These are phyloP conservation scores for Lasioglossum leucozonium DNA, from an alignment of 2,888 invertebrate species.

Conservation along the genomic window DNA sequence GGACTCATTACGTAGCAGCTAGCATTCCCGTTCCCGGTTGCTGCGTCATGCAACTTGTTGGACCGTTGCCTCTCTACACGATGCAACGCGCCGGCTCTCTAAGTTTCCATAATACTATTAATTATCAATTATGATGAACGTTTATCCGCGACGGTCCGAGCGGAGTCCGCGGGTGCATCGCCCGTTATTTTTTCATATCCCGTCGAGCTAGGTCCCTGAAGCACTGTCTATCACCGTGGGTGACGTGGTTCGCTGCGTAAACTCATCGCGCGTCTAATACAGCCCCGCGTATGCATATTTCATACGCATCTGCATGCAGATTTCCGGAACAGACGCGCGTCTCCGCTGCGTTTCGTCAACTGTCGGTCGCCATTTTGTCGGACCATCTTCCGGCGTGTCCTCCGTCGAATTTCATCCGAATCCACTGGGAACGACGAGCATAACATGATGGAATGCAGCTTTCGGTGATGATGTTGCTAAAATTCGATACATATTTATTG, in stretches of 20 bases:
- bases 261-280: constrained; percentile 48
- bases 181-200: constrained; percentile 48
- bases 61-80: constrained; percentile 20
- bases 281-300: constrained; percentile 12
- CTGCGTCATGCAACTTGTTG: constrained; percentile 45
- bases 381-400: not conserved
- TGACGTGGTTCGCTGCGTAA: constrained; percentile 56
- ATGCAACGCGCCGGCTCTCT: constrained; percentile 3
- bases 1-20: not conserved
- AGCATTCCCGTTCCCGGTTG: constrained; percentile 28
- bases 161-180: constrained; percentile 23
- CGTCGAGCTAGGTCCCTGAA: constrained; percentile 53
- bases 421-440: not conserved
- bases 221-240: constrained; percentile 61
- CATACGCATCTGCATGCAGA: not conserved
- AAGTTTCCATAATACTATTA: constrained; percentile 42
- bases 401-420: not conserved
- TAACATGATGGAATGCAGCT: too few species aligned
- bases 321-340: not conserved
- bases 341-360: not conserved
- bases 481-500: not conserved
- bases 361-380: not conserved
- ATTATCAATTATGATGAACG: constrained; percentile 59
- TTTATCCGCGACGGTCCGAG: constrained; percentile 25
- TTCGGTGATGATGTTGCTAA: not conserved